phyloP scores from a whole-genome alignment of 2,113 vertebrate species.

The Osmerus mordax region DNA sequence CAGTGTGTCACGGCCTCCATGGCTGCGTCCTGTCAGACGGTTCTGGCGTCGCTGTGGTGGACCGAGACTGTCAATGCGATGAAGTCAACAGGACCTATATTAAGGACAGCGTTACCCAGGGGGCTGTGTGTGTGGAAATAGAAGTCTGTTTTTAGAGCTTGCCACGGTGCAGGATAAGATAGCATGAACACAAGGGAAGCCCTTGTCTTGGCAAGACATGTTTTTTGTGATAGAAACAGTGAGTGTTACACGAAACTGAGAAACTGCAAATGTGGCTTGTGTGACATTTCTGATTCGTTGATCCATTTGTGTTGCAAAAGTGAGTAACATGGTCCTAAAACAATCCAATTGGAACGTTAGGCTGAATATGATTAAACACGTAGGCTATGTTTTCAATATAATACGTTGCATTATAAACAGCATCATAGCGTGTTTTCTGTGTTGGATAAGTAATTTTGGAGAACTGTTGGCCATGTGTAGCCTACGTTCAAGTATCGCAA shows the following conservation, averaged over 20 bases:
- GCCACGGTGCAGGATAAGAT: background rate
- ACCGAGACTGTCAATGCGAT: background rate
- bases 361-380: too few relatives aligned
- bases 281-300: too few relatives aligned
- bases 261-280: too few relatives aligned
- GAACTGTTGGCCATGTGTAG: background rate
- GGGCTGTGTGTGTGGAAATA: background rate
- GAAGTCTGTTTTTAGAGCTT: background rate
- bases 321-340: too few relatives aligned
- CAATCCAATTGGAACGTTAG: too few relatives aligned
- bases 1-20: conserved; percentile 66
- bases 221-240: background rate
- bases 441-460: background rate
- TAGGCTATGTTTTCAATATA: too few relatives aligned
- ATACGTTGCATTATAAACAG: too few relatives aligned
- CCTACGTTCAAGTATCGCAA: background rate
- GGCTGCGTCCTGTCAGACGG: background rate
- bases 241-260: too few relatives aligned
- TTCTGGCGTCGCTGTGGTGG: background rate
- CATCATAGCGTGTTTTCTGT: too few relatives aligned
- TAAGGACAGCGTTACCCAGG: background rate
- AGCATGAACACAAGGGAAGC: background rate
- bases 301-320: too few relatives aligned
- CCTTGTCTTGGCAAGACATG: background rate
- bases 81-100: background rate